A percentile compares a stretch with the other conserved stretches of the same genome.
These are phyloP conservation scores for Scomber colias DNA, from an alignment of 2,113 vertebrate genomes.

Conservation along the genomic window DNA sequence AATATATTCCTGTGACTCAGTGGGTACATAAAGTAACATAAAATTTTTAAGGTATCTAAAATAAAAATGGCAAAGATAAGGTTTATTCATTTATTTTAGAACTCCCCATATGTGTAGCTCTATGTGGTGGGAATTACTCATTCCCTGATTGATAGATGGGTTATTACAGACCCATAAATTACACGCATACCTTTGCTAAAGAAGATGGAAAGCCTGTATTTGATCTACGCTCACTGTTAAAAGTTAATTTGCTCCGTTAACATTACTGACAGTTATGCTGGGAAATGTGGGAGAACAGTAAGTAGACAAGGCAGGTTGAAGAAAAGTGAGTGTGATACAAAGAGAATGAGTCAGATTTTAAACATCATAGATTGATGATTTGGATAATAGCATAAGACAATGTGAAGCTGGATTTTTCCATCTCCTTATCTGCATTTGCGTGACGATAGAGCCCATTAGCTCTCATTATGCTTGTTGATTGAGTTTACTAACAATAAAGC, in stretches of 20 bases:
- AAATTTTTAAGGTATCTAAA: too few species aligned
- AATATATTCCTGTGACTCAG: background rate
- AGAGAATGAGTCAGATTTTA: conserved; percentile 28
- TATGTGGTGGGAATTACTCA: too few species aligned
- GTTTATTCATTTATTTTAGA: too few species aligned
- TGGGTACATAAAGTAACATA: background rate
- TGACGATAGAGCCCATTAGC: conserved; percentile 60
- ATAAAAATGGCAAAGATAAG: too few species aligned
- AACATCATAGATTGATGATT: conserved; percentile 58
- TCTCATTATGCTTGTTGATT: conserved; percentile 67
- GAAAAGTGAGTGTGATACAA: conserved; percentile 15
- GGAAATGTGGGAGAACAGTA: background rate
- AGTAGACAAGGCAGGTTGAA: background rate
- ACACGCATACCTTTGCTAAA: background rate
- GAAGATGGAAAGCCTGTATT: background rate
- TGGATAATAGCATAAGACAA: conserved; percentile 18
- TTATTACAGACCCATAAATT: conserved; percentile 4
- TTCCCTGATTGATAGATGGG: conserved; percentile 14
- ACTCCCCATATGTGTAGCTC: too few species aligned
- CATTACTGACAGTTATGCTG: conserved; percentile 14
- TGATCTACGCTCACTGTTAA: background rate
- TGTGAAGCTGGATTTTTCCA: conserved; percentile 22
- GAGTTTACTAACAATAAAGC: conserved; percentile 61
- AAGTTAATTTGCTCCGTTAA: background rate
- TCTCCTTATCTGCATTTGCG: conserved; percentile 44